Base-by-base conservation (phyloP, 2,797 vertebrate species). In the Fratercula arctica region DNA sequence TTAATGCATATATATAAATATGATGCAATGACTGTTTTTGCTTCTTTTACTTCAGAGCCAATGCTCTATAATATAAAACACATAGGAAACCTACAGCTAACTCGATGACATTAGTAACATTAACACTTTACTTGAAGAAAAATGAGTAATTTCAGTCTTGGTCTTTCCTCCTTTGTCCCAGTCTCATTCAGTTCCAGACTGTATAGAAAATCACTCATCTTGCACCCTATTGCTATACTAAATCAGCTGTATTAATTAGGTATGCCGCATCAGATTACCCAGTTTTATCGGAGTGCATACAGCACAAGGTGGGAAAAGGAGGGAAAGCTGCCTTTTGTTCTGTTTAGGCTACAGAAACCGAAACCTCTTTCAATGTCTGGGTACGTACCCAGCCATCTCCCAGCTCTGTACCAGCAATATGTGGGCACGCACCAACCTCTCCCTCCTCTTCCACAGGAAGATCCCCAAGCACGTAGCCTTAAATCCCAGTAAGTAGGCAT, bases 361-460 rank as follows among this genome's bases (percentile, higher is more conserved):
- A 88, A 70, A 59, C 10, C 17, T 48, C 35, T 90, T 54, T 54
- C n/a, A 41, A 12, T 13, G 12, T 37, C 46, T 56, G 33, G 2
- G 31, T 45, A 9, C 20, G 25, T 2, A 85, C 6, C 8, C 64
- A 79, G 43, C 5, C 29, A 79, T 18, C 24, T 79, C 29, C 50
- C 59, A 90, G 64, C 39, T 75, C 48, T 59, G 9, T 28, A 25
- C 15, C 48, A 56, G 21, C 41, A 68, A 28, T 23, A 50, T 1
- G 3, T 29, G 26, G 28, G 29, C 29, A 46, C 0, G 1, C 16
- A 51, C 5, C 12, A 64, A 9, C 11, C 31, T 78, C n/a, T 78
- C 24, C 45, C 16, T 73, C 23, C 24, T 73, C 54, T 85, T 59
- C 63, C 43, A 35, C 16, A 19, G 8, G 6, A 26, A 76, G 7